Evolutionary conservation across 2,113 vertebrate species (phyloP).

Genomic region (Clupea harengus): DNA sequence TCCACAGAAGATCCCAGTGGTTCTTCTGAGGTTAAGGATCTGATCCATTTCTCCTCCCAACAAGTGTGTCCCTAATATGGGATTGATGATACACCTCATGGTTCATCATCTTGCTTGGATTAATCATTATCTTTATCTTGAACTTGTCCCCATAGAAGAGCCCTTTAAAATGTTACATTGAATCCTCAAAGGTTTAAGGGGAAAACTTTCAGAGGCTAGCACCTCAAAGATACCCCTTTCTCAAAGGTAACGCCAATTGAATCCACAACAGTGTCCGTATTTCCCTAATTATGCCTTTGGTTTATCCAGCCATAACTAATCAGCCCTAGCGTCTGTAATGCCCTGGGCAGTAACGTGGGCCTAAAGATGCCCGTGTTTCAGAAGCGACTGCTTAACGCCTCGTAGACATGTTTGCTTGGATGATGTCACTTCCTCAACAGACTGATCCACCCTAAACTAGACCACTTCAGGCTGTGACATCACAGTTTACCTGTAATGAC

Average conservation of each 20-base stretch:
- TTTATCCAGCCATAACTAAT: background rate
- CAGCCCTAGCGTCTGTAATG: background rate
- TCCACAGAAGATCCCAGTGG: too few species aligned
- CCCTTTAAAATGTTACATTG: background rate
- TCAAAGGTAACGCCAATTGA: background rate
- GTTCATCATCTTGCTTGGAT: background rate
- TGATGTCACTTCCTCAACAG: background rate
- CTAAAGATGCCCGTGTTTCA: background rate
- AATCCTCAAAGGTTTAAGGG: background rate
- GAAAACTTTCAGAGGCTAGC: background rate
- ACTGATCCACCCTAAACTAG: too few species aligned
- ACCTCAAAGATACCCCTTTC: background rate
- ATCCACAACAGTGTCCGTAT: background rate
- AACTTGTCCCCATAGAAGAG: background rate
- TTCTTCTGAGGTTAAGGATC: background rate
- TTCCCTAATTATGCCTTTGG: background rate
- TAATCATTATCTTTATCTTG: background rate
- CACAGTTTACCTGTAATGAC: background rate
- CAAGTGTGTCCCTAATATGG: background rate
- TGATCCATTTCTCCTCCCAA: background rate
- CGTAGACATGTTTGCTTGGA: background rate
- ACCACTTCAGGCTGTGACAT: background rate
- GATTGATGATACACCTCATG: background rate
- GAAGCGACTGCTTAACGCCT: background rate
- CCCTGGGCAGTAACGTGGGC: background rate